Percentiles rank a stretch among this genome's conserved stretches.
Evolutionary conservation across 2,797 vertebrate genomes (phyloP).

Genomic region (Capromys pilorides): DNA sequence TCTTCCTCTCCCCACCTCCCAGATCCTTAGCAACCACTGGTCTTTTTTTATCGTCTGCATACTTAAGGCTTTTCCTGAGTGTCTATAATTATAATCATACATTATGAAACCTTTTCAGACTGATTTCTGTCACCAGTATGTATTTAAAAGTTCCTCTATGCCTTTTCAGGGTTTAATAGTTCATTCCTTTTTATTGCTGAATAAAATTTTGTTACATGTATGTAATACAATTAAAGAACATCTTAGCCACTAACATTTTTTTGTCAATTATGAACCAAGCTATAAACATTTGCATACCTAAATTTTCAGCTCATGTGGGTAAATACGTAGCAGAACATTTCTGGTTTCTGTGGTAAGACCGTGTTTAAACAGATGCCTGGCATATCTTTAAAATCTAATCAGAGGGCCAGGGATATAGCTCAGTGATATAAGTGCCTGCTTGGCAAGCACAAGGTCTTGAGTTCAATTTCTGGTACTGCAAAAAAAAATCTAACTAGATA

Average conservation of each 20-base stretch:
- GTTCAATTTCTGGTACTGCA: too few species aligned
- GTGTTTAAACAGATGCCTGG: not conserved
- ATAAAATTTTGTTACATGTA: not conserved
- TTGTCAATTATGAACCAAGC: not conserved
- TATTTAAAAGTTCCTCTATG: not conserved
- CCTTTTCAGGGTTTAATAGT: not conserved
- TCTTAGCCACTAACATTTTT: not conserved
- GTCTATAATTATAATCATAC: not conserved
- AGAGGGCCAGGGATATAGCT: not conserved
- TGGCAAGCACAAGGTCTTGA: too few species aligned
- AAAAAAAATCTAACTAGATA: not conserved
- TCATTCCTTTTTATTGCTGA: constrained; percentile 30
- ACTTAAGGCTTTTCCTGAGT: not conserved
- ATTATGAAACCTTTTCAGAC: not conserved
- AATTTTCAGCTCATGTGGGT: not conserved
- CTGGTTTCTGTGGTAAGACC: not conserved
- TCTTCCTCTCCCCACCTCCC: not conserved
- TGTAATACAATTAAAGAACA: not conserved
- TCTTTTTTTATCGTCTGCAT: not conserved
- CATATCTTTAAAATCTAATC: constrained; percentile 24
- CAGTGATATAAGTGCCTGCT: too few species aligned
- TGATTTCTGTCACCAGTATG: not conserved
- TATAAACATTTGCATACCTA: not conserved
- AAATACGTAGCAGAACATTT: not conserved
- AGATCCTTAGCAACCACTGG: not conserved